These are phyloP conservation scores for Theropithecus gelada DNA, from an alignment of 2,113 vertebrate genomes.

Conservation along the genomic window DNA sequence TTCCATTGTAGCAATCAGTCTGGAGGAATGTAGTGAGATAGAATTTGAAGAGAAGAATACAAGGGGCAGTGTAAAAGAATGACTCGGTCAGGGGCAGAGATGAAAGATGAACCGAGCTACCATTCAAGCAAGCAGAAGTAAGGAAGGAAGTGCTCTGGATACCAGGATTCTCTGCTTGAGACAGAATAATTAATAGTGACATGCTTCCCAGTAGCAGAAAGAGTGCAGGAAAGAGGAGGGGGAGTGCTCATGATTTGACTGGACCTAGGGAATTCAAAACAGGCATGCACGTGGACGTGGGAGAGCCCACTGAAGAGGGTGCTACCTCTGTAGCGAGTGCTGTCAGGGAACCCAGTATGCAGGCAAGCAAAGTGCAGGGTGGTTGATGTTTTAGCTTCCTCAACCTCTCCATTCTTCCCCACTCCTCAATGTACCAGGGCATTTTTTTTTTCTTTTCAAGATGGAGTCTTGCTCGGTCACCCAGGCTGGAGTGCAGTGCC, in stretches of 20 bases:
- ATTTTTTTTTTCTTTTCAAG: not conserved
- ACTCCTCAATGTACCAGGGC: not conserved
- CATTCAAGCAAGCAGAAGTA: not conserved
- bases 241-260: not conserved
- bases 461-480: rapidly evolving
- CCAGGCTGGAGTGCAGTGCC: too few relatives aligned
- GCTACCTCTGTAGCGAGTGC: rapidly evolving
- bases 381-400: not conserved
- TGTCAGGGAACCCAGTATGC: not conserved
- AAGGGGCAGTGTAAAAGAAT: not conserved
- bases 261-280: not conserved
- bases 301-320: not conserved
- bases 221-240: not conserved
- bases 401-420: not conserved
- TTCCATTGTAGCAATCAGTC: not conserved
- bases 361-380: not conserved
- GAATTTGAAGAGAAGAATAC: constrained; percentile 23
- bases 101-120: constrained; percentile 24
- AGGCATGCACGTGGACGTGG: not conserved
- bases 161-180: not conserved
- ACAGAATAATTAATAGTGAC: not conserved
- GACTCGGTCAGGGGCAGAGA: not conserved
- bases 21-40: not conserved
- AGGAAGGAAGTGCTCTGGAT: not conserved
- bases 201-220: not conserved